Conservation (phyloP, 2,888 invertebrate species). For the Aspidiotus destructor region DNA sequence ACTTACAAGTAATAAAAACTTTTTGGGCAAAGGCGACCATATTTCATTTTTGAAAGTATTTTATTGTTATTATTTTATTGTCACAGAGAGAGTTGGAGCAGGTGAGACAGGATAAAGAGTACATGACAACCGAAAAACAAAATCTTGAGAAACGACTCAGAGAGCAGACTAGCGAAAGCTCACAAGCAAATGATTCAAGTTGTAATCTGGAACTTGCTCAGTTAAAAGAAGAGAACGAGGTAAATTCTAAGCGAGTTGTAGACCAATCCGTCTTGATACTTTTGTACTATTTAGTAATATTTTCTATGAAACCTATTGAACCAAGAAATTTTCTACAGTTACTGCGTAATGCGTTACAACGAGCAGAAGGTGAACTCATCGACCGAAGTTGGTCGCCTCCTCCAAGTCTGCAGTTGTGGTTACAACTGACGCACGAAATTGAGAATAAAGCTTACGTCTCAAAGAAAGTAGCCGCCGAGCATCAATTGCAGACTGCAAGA, state of each 20-base stretch:
- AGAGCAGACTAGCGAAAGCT: conserved; percentile 54
- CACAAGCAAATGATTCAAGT: conserved; percentile 58
- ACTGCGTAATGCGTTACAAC: conserved; percentile 66
- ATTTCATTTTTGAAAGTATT: background rate
- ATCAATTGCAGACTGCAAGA: conserved; percentile 74
- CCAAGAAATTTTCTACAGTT: conserved; percentile 46
- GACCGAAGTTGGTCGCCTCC: conserved; percentile 86
- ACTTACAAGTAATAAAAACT: conserved; percentile 55
- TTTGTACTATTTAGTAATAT: background rate
- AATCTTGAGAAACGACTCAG: conserved; percentile 70
- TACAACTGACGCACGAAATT: conserved; percentile 90
- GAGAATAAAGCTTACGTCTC: conserved; percentile 80
- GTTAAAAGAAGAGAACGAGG: conserved; percentile 74
- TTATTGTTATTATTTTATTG: conserved; percentile 10
- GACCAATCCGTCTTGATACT: no score
- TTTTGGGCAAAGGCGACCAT: background rate
- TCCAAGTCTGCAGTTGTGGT: conserved; percentile 80
- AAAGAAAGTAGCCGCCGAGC: conserved; percentile 72
- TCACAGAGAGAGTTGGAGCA: conserved; percentile 59
- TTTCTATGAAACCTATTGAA: background rate
- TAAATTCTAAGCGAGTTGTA: conserved; percentile 39
- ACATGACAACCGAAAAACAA: conserved; percentile 67
- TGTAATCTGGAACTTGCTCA: conserved; percentile 73
- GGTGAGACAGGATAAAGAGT: conserved; percentile 74
- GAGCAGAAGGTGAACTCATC: conserved; percentile 83